Evolutionary conservation across 2,888 invertebrate species (phyloP).

Genomic region (Diplazon laetatorius): DNA sequence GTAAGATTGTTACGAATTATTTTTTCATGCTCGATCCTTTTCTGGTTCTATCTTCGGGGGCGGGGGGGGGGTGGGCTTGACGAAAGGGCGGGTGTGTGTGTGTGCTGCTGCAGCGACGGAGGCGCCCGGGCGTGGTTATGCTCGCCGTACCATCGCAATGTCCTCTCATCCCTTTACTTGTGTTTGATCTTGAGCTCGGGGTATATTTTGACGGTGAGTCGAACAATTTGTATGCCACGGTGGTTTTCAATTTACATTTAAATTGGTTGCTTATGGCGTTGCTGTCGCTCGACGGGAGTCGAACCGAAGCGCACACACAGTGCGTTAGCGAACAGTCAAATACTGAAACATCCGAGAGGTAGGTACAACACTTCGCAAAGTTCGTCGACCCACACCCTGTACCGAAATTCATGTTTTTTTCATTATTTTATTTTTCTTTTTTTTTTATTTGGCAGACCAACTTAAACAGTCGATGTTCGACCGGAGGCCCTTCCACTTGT

Average conservation of each 20-base stretch:
- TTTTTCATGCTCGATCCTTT: constrained; percentile 27
- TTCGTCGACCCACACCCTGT: constrained; percentile 78
- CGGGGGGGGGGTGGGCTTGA: constrained; percentile 23
- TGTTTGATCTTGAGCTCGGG: constrained; percentile 82
- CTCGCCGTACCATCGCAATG: constrained; percentile 63
- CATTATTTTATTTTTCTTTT: too few species aligned
- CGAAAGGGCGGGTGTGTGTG: constrained; percentile 42
- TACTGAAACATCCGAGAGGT: constrained; percentile 78
- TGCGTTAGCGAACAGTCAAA: constrained; percentile 80
- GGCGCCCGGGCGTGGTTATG: constrained; percentile 35
- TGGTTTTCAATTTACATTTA: constrained; percentile 83
- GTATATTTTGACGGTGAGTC: constrained; percentile 82
- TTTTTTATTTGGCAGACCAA: constrained; percentile 66
- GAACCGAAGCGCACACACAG: constrained; percentile 69
- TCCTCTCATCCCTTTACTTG: constrained; percentile 77
- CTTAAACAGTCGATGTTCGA: constrained; percentile 17
- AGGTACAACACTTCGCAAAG: constrained; percentile 70
- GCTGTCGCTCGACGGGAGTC: constrained; percentile 81
- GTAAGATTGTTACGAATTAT: constrained; percentile 36
- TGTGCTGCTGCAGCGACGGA: too few species aligned
- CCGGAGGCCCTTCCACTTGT: constrained; percentile 34
- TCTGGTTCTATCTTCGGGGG: constrained; percentile 32
- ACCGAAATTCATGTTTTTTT: too few species aligned
- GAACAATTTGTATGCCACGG: constrained; percentile 82
- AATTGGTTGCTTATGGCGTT: constrained; percentile 82